Evolutionary conservation across 2,113 vertebrate genomes (phyloP).

Genomic region (Brachionichthys hirsutus): DNA sequence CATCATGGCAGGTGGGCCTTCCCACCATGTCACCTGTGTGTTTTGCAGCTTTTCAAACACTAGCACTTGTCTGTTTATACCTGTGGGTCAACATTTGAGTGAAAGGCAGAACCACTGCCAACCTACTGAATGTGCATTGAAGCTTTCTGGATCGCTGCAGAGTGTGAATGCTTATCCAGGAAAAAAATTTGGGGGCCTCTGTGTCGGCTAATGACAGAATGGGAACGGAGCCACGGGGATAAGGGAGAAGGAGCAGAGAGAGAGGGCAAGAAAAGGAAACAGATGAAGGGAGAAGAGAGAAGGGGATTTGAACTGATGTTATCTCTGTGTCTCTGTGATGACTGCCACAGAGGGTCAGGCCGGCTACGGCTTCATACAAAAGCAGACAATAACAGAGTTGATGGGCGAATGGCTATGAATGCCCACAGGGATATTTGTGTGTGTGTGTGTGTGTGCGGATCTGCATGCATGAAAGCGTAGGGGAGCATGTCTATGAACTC

Average conservation of each 20-base stretch:
- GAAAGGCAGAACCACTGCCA: slow-evolving; percentile 36
- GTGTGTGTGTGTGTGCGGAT: slow-evolving; percentile 16
- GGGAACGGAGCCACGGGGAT: slow-evolving; percentile 68
- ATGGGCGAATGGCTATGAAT: slow-evolving; percentile 30
- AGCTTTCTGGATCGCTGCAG: slow-evolving; percentile 40
- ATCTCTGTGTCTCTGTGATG: slow-evolving; percentile 56
- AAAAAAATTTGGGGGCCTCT: slow-evolving; percentile 53
- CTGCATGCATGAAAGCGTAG: slow-evolving; percentile 41
- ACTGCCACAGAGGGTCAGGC: slow-evolving; percentile 52
- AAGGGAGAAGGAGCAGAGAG: slow-evolving; percentile 38
- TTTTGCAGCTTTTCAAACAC: slow-evolving; percentile 58
- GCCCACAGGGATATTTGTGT: slow-evolving; percentile 1
- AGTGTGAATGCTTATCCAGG: slow-evolving; percentile 63
- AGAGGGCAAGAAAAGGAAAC: slow-evolving; percentile 32
- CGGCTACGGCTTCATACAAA: slow-evolving; percentile 52
- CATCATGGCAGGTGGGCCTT: slow-evolving; percentile 41
- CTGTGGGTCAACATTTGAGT: slow-evolving; percentile 57
- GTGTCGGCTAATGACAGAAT: slow-evolving; percentile 71
- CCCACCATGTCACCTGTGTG: slow-evolving; percentile 61
- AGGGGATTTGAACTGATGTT: slow-evolving; percentile 59
- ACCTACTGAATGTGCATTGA: slow-evolving; percentile 15
- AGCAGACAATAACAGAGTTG: slow-evolving; percentile 43
- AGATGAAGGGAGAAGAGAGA: slow-evolving; percentile 30
- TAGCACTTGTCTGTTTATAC: slow-evolving; percentile 62
- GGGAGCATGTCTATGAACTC: slow-evolving; percentile 53